These are phyloP conservation scores for Cyanoliseus patagonus DNA, from an alignment of 2,113 vertebrate species.

Conservation along the genomic window DNA sequence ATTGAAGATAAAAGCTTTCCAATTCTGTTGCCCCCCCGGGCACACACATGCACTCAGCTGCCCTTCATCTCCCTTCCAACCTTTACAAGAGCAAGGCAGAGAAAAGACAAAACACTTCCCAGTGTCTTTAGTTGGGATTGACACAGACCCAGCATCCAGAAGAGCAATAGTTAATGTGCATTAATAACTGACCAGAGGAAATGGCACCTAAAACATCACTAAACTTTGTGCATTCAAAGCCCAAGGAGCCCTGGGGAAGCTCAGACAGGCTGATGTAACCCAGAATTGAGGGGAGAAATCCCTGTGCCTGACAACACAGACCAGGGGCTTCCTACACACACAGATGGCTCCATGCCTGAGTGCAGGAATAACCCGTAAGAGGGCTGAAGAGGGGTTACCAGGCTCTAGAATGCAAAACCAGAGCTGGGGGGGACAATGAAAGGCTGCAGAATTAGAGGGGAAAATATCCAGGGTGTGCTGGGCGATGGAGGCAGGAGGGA, in stretches of 20 bases:
- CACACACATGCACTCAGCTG: background rate
- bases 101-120: background rate
- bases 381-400: background rate
- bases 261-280: background rate
- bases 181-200: slow-evolving; percentile 13
- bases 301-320: background rate
- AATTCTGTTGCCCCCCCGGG: slow-evolving; percentile 51
- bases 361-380: fast-evolving
- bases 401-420: background rate
- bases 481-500: background rate
- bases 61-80: background rate
- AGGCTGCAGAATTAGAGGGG: background rate
- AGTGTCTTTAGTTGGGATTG: background rate
- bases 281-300: background rate
- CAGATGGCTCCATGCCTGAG: background rate
- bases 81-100: background rate
- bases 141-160: background rate
- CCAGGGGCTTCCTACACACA: background rate
- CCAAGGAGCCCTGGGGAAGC: background rate
- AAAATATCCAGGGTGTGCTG: fast-evolving
- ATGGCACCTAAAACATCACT: background rate
- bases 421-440: background rate
- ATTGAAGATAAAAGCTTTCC: slow-evolving; percentile 76
- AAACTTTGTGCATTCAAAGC: background rate
- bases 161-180: background rate